These are phyloP conservation scores for Heterodera filipjevi DNA, from an alignment of 2,888 invertebrate species.

Conservation along the genomic window DNA sequence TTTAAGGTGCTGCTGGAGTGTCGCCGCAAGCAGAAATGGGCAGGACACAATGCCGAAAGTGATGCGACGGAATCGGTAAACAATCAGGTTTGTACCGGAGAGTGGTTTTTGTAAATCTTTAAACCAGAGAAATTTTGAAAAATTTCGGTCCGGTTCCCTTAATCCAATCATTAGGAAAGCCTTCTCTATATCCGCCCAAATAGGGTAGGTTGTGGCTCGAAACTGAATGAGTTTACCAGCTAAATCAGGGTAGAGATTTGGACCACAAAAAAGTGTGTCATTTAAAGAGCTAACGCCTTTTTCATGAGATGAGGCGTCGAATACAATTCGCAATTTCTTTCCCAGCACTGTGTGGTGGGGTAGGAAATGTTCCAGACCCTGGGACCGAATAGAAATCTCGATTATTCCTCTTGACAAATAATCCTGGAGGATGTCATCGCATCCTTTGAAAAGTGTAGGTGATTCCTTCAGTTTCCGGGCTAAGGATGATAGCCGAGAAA, in stretches of 20 bases:
- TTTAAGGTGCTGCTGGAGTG: slow-evolving; percentile 26
- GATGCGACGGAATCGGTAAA: slow-evolving; percentile 29
- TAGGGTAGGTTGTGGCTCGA: not conserved
- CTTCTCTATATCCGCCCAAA: slow-evolving; percentile 38
- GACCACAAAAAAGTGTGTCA: slow-evolving; percentile 37
- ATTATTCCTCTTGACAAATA: slow-evolving; percentile 35
- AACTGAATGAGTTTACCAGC: slow-evolving; percentile 29
- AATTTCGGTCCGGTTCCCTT: slow-evolving; percentile 32
- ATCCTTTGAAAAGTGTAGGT: not conserved
- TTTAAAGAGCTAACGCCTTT: slow-evolving; percentile 24
- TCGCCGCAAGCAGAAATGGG: slow-evolving; percentile 32
- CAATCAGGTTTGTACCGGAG: slow-evolving; percentile 19
- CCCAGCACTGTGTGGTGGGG: slow-evolving; percentile 18
- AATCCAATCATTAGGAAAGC: slow-evolving; percentile 36
- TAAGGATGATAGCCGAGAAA: not conserved
- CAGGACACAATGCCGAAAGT: slow-evolving; percentile 27
- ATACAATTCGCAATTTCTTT: slow-evolving; percentile 42
- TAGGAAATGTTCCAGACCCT: not conserved
- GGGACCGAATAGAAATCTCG: slow-evolving; percentile 24
- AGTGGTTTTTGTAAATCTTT: not conserved
- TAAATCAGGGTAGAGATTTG: slow-evolving; percentile 34
- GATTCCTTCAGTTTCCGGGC: not conserved
- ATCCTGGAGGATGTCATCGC: not conserved
- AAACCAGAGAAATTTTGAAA: slow-evolving; percentile 16
- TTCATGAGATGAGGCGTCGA: slow-evolving; percentile 21